Base-by-base conservation (phyloP, 2,888 invertebrate genomes). In the Caenorhabditis uteleia region DNA sequence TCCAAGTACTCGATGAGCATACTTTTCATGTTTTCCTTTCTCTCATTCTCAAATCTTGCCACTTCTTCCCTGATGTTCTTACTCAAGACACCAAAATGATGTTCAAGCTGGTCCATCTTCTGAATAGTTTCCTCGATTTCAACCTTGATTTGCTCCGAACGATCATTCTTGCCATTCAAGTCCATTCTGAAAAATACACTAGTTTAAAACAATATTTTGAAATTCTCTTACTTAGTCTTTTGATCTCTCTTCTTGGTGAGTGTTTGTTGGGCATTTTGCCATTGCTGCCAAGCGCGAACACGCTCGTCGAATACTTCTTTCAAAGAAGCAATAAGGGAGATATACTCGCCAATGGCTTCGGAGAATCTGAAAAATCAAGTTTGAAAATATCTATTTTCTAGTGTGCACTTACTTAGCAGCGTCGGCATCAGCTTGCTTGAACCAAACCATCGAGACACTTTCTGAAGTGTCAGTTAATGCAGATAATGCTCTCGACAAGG, bases 261-360 rank as follows among this genome's bases (percentile, higher is more conserved):
- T 86, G 91, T 92, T 86, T 92, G 90, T 85, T 95, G 93, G 27
- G 95, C 92, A 84, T 94, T 93, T 84, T 98, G 95, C 93, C 97
- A 97, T 82, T 91, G 91, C 85, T 97, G 95, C 86, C 94, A 95
- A 16, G 91, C 90, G 87, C 92, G 89, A 2, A 89, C 89, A 49
- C 90, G 85, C 79, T 90, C 89, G 78, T 88, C 88, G 78, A 90
- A 89, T n/a, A 89, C 70, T 23, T 74, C 70, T 29, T 67, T 67
- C 34, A 70, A 33, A 1, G 66, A 51, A 8, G 50, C 49, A n/a
- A 70, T 47, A 10, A 74, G 56, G 16, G 48, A 59, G 23, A 70
- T 67, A 49, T 75, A 75, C 40, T 75, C 75, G 3, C 60, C 53
- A 16, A 75, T 44, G 1, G 64, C 38, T 31, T 75, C 75, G 1